Base-by-base conservation (phyloP, 2,888 invertebrate species). In the Boloria euphrosyne region DNA sequence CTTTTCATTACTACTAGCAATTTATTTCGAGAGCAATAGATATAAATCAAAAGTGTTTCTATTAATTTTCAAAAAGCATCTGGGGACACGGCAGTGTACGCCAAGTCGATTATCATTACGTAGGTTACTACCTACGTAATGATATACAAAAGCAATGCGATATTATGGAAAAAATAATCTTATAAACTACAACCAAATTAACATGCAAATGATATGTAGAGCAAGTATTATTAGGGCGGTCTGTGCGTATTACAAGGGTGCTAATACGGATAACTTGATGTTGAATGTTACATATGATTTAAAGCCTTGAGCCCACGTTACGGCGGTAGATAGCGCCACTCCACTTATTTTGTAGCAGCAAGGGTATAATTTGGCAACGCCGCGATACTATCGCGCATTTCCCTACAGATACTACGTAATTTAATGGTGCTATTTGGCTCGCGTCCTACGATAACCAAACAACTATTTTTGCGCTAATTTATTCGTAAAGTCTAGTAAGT, bases 311-410 rank as follows among this genome's bases (percentile, higher is more conserved):
- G 13, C 46, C 18, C 46, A 52, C 53, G 54, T 50, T 50, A 65
- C 54, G 18, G 31, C 62, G 18, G 62, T 51, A 62, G 55, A 51
- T 64, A 55, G 69, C 67, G 68, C 69, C 75, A 68, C 73, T 62
- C 52, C 75, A 78, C 83, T 82, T 84, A 85, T 86, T 86, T 84
- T 86, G 82, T 83, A 86, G 85, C 88, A 84, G 81, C 86, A 80
- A 83, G 85, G 86, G 89, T 86, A 84, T 89, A 88, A 90, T 90
- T 91, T 90, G 90, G 90, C 90, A 89, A 78, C 87, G 83, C 81
- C 74, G 78, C 79, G 89, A 90, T 89, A 85, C 75, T 90, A 90
- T 90, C 88, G 78, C 80, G 79, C 82, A 82, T 85, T 86, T 85
- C 85, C 85, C 87, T 84, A 81, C 88, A 87, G 90, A 90, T 87